phyloP scores from a whole-genome alignment of 1,140 invertebrate genomes.

The Magallana angulata region DNA sequence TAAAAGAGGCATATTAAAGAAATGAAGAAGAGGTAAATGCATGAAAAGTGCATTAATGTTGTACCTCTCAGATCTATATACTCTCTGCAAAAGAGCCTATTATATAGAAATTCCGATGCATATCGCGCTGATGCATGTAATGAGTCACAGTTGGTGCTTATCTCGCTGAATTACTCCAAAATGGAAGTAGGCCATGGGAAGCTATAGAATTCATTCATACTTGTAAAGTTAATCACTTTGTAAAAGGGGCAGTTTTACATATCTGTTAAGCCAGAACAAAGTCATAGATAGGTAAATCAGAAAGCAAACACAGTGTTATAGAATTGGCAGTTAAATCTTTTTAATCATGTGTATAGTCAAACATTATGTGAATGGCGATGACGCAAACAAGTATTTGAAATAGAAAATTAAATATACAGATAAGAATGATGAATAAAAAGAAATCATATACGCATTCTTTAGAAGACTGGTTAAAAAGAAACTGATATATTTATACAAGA shows the following conservation, averaged over 20 bases:
- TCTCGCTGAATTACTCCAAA: not conserved
- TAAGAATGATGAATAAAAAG: too few species aligned
- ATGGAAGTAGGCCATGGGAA: slow-evolving; percentile 6
- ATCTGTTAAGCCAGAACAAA: not conserved
- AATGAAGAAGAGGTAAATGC: too few species aligned
- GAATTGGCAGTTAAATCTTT: not conserved
- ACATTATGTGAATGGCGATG: not conserved
- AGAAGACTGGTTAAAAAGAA: too few species aligned
- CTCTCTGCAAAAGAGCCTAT: too few species aligned
- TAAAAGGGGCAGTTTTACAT: slow-evolving; percentile 7
- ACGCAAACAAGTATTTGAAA: not conserved
- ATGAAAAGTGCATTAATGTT: too few species aligned
- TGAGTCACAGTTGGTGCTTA: slow-evolving; percentile 9
- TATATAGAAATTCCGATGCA: not conserved
- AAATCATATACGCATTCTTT: too few species aligned
- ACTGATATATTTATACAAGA: too few species aligned
- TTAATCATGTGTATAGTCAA: not conserved
- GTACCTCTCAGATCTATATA: too few species aligned
- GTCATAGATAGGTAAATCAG: not conserved
- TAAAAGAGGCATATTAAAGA: too few species aligned
- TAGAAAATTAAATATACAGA: not conserved
- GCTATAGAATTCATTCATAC: slow-evolving; percentile 14
- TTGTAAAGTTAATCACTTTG: slow-evolving; percentile 26
- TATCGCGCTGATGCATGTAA: not conserved
- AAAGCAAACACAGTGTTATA: not conserved